These are phyloP conservation scores for Myiotriccus ornatus DNA, from an alignment of 2,797 vertebrate species.

Conservation along the genomic window DNA sequence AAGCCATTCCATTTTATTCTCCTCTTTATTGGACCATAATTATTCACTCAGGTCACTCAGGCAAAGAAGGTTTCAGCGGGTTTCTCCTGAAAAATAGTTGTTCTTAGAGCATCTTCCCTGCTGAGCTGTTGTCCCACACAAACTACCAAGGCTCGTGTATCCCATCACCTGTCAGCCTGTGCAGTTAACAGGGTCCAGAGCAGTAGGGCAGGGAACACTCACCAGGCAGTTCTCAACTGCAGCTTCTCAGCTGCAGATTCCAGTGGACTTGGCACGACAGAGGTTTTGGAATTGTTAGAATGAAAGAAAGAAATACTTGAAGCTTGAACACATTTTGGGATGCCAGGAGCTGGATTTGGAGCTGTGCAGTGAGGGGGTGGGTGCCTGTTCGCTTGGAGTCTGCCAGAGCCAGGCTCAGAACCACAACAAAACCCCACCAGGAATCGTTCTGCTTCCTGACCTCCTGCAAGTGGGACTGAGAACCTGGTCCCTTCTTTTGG, in stretches of 20 bases:
- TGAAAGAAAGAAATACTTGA: not conserved
- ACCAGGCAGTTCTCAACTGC: not conserved
- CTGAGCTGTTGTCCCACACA: not conserved
- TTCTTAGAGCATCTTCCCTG: not conserved
- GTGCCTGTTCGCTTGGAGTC: not conserved
- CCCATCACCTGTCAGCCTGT: not conserved
- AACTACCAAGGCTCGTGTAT: not conserved
- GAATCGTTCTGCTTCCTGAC: not conserved
- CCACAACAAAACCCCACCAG: not conserved
- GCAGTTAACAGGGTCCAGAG: not conserved
- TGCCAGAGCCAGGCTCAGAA: not conserved
- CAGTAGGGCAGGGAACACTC: not conserved
- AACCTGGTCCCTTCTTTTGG: not conserved
- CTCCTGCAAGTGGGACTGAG: not conserved
- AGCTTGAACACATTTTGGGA: not conserved
- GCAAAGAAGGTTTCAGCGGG: not conserved
- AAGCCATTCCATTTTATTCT: not conserved
- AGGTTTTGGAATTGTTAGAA: not conserved
- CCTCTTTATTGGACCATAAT: not conserved
- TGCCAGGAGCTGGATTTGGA: not conserved
- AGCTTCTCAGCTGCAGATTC: not conserved
- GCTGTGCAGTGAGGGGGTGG: not conserved
- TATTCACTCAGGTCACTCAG: not conserved
- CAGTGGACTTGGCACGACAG: not conserved
- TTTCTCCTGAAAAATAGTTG: not conserved